Base-by-base conservation (phyloP, 1,140 invertebrate genomes). In the Ruditapes philippinarum region DNA sequence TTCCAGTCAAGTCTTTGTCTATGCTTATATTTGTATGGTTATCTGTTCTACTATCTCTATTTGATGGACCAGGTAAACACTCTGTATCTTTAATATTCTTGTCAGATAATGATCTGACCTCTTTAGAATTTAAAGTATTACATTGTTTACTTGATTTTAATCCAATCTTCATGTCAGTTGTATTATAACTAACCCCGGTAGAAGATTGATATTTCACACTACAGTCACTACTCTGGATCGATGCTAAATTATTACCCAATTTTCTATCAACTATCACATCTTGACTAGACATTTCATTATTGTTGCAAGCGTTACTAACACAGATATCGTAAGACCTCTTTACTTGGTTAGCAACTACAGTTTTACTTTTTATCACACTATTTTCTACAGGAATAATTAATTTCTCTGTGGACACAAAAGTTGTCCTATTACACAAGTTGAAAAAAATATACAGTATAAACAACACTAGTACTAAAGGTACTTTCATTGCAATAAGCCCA, bases 261-360 rank as follows among this genome's bases (percentile, higher is more conserved):
- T n/a, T 65, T 4, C 31, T 65, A 33, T 28, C 31, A 28, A 70
- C 65, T 14, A 70, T 11, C 31, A 40, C 28, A 0, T 7, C 28
- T 70, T 14, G 65, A 70, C 65, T 14, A 22, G 9, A 36, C 51
- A 57, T 3, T 5, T 11, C 7, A 3, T n/a, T 70, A 5, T 25
- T 33, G 5, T 11, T 40, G 28, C 11, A 36, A 36, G 28, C 33
- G 22, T 70, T 40, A 70, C 65, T 70, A 22, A 36, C 28, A 70
- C 7, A 36, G 65, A 31, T 70, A 31, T 70, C 36, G 33, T 65
- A 25, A 25, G 60, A n/a, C 60, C 60, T 65, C n/a, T 65, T 33
- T 25, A 25, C 60, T 65, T 65, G n/a, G 22, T 65, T 65, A 25
- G 60, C 60, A 65, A n/a, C 9, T 65, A 65, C 60, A 65, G 60